These are phyloP conservation scores for Clarias macrocephalus DNA, from an alignment of 2,113 vertebrate genomes.

Conservation along the genomic window DNA sequence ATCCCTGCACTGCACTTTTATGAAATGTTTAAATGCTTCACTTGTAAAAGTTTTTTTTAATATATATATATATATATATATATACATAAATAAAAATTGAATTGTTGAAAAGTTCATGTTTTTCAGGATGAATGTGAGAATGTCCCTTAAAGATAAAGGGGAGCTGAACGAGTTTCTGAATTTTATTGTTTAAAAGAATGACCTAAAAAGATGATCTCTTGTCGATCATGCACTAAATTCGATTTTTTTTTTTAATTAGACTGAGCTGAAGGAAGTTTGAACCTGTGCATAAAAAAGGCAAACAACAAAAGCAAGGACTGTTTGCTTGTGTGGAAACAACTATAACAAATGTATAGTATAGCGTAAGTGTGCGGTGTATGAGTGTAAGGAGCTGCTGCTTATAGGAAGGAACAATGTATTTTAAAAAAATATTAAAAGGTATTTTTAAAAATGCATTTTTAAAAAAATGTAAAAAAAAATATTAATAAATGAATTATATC, in stretches of 20 bases:
- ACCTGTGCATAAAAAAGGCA: no score
- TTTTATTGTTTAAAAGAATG: not conserved
- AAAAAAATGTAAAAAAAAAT: not conserved
- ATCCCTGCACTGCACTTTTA: not conserved
- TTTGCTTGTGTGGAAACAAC: not conserved
- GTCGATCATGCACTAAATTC: not conserved
- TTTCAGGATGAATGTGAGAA: not conserved
- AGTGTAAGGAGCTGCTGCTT: not conserved
- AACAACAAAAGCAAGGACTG: not conserved
- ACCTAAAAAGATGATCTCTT: not conserved
- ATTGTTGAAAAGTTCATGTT: not conserved
- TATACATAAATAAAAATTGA: not conserved
- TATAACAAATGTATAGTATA: not conserved
- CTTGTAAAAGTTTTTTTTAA: not conserved
- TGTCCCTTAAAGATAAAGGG: not conserved
- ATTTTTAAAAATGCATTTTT: not conserved
- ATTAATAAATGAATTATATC: not conserved
- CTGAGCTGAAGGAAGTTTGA: no score
- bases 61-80: not conserved
- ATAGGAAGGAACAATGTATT: not conserved
- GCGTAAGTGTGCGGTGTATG: not conserved
- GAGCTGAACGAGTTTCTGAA: not conserved
- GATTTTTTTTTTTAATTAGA: not conserved
- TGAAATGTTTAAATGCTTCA: constrained; percentile 4
- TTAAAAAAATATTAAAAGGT: not conserved